A percentile compares a stretch with the other conserved stretches of the same genome.
These are phyloP conservation scores for Mus pahari DNA, from an alignment of 2,113 vertebrate species.

Conservation along the genomic window DNA sequence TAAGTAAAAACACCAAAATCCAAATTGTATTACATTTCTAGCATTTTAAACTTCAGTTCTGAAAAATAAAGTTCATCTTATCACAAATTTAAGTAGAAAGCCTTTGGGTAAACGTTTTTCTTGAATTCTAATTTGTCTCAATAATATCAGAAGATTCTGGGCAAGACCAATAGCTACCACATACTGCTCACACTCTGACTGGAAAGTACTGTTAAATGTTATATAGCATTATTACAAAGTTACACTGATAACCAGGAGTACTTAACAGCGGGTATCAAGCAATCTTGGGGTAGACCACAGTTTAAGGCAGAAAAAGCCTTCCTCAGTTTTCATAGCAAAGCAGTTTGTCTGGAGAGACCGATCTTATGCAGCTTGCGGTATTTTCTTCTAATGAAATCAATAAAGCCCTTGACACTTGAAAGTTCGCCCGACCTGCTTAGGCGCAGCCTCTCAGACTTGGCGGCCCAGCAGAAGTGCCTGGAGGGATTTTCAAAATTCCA, in stretches of 20 bases:
- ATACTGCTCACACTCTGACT: conserved; percentile 20
- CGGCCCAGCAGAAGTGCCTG: neutral
- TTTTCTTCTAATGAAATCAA: conserved; percentile 41
- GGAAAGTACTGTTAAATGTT: conserved; percentile 29
- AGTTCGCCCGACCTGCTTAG: neutral
- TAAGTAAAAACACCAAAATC: conserved; percentile 31
- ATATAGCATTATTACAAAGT: conserved; percentile 33
- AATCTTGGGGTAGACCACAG: neutral
- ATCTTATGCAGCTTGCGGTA: neutral
- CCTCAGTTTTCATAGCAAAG: neutral
- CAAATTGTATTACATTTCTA: neutral
- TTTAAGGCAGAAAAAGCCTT: conserved; percentile 28
- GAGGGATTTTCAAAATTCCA: conserved; percentile 34
- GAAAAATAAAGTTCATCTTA: conserved; percentile 17
- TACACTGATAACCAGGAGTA: conserved; percentile 10
- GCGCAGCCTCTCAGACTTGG: neutral
- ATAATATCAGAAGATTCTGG: conserved; percentile 4
- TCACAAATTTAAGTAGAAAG: conserved; percentile 42
- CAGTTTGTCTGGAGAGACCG: neutral
- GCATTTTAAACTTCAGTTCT: neutral
- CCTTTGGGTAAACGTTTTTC: neutral
- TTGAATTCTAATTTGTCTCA: conserved; percentile 44
- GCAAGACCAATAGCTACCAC: conserved; percentile 33
- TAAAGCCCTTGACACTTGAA: neutral
- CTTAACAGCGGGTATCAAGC: neutral